These are phyloP conservation scores for Drosophila ezoana DNA, from an alignment of 2,888 invertebrate genomes.

Conservation along the genomic window DNA sequence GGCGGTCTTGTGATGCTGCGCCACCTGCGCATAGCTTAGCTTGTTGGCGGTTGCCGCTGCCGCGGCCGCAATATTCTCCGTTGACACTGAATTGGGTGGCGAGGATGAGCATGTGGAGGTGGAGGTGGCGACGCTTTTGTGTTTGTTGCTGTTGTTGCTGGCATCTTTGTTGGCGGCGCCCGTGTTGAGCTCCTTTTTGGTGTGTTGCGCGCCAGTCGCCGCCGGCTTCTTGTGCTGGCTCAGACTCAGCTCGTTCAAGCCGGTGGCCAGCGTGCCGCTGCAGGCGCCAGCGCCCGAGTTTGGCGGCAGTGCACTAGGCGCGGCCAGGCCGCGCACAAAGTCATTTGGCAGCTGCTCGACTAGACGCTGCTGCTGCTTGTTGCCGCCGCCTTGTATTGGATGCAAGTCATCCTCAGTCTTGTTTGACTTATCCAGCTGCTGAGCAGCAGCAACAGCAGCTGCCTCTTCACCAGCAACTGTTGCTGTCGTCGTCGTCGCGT, in stretches of 20 bases:
- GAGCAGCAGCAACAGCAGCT: conserved; percentile 63
- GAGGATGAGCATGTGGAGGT: conserved; percentile 75
- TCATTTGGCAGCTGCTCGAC: conserved; percentile 52
- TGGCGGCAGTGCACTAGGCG: conserved; percentile 31
- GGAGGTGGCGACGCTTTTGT: conserved; percentile 81
- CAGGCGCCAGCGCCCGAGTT: conserved; percentile 73
- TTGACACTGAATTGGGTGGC: conserved; percentile 74
- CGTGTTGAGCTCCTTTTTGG: conserved; percentile 68
- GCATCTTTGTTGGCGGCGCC: conserved; percentile 79
- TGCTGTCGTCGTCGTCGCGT: conserved; percentile 41
- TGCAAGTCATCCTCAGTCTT: conserved; percentile 86
- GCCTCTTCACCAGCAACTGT: conserved; percentile 48
- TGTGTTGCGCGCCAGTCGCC: conserved; percentile 70
- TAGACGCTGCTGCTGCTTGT: conserved; percentile 49
- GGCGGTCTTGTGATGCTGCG: conserved; percentile 87
- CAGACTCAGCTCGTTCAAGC: conserved; percentile 78
- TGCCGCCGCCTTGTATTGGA: conserved; percentile 62
- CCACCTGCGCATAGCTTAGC: conserved; percentile 89
- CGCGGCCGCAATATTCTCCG: conserved; percentile 75
- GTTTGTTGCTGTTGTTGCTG: conserved; percentile 46
- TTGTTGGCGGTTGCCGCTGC: conserved; percentile 73
- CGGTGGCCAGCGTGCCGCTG: conserved; percentile 86
- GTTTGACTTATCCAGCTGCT: conserved; percentile 89
- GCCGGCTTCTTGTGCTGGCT: conserved; percentile 74
- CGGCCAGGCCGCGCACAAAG: conserved; percentile 25